phyloP scores from a whole-genome alignment of 2,113 vertebrate genomes.

The Mastomys coucha region DNA sequence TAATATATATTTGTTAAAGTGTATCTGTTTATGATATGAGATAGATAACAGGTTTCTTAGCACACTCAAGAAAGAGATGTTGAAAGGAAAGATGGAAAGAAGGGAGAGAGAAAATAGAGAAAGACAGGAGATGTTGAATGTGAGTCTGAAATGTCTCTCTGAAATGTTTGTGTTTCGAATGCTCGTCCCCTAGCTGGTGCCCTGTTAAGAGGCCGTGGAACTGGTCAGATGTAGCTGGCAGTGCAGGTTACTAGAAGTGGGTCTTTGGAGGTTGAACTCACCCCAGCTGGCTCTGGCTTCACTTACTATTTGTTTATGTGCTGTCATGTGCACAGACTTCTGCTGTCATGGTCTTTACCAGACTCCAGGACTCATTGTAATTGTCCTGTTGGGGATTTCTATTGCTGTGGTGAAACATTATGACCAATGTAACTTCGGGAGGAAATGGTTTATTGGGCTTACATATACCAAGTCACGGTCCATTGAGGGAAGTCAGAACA shows the following conservation, averaged over 20 bases:
- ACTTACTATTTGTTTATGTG: neutral
- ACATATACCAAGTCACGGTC: neutral
- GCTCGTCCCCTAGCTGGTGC: neutral
- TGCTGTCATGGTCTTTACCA: neutral
- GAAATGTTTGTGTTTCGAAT: neutral
- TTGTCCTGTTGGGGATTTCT: neutral
- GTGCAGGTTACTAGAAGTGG: no score
- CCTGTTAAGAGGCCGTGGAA: neutral
- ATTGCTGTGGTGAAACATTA: neutral
- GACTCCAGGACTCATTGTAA: no score
- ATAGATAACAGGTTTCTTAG: neutral
- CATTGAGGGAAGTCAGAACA: neutral
- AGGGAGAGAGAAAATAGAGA: neutral
- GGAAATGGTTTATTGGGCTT: neutral
- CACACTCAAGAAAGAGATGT: neutral
- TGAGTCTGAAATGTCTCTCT: neutral
- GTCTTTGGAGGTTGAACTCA: neutral
- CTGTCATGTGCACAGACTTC: no score
- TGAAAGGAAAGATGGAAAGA: no score
- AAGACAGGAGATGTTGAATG: neutral
- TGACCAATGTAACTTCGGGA: neutral
- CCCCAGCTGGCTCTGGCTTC: neutral
- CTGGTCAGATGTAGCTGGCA: neutral
- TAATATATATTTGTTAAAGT: neutral
- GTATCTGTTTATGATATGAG: neutral